Evolutionary conservation across 2,113 vertebrate species (phyloP).

Genomic region (Mormoops blainvillei): DNA sequence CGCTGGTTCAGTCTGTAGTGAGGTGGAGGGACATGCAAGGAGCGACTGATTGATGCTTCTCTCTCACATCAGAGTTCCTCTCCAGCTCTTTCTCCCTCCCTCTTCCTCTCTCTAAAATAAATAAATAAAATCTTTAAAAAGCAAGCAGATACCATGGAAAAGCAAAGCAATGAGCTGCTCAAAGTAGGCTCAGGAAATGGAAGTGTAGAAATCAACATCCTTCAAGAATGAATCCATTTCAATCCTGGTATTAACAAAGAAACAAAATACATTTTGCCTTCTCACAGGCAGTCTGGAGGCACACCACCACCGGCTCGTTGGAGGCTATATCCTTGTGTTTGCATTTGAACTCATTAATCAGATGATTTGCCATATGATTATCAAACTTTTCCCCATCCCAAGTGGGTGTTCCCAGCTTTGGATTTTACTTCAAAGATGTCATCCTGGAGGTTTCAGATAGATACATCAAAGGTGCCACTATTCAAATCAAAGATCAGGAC

Average conservation of each 20-base stretch:
- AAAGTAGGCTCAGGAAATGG: slow-evolving; percentile 87
- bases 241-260: slow-evolving; percentile 75
- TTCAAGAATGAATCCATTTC: slow-evolving; percentile 86
- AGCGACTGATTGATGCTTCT: too few species aligned
- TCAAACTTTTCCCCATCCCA: slow-evolving; percentile 40
- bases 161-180: slow-evolving; percentile 85
- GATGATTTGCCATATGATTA: slow-evolving; percentile 76
- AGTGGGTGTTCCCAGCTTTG: neutral
- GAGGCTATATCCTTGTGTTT: slow-evolving; percentile 71
- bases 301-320: slow-evolving; percentile 72
- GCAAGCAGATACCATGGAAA: slow-evolving; percentile 37
- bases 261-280: slow-evolving; percentile 75
- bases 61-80: too few species aligned
- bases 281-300: slow-evolving; percentile 72
- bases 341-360: slow-evolving; percentile 78
- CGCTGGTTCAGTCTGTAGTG: too few species aligned
- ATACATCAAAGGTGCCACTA: slow-evolving; percentile 81
- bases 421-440: slow-evolving; percentile 81
- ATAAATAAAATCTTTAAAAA: too few species aligned
- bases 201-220: slow-evolving; percentile 88
- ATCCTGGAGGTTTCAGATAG: slow-evolving; percentile 77
- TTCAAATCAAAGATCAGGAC: slow-evolving; percentile 62
- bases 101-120: too few species aligned
- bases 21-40: too few species aligned
- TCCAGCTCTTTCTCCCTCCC: too few species aligned